A percentile compares a stretch with the other conserved stretches of the same genome.
phyloP scores from a whole-genome alignment of 2,888 invertebrate species.

The Germaria angustata region DNA sequence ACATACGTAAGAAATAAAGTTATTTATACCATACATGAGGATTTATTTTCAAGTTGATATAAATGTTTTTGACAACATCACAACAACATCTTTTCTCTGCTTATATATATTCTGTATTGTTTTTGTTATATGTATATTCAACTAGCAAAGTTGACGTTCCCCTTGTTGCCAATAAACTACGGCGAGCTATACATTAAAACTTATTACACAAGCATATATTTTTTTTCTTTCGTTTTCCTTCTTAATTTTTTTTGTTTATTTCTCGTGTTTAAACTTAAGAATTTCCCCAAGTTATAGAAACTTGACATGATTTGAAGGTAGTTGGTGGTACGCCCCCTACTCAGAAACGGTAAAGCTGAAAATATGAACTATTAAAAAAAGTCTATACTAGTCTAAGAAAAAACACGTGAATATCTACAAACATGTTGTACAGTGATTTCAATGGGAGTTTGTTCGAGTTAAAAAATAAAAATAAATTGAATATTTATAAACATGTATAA shows the following conservation, averaged over 20 bases:
- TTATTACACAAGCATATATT: constrained; percentile 34
- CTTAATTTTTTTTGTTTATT: background rate
- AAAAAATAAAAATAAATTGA: constrained; percentile 6
- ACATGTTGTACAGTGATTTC: constrained; percentile 40
- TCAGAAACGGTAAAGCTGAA: constrained; percentile 41
- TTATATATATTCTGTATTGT: background rate
- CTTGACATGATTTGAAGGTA: constrained; percentile 41
- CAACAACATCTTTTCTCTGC: constrained; percentile 11
- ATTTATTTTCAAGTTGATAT: constrained; percentile 22
- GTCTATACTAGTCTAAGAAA: constrained; percentile 1
- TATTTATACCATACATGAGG: background rate
- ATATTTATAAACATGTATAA: constrained; percentile 39
- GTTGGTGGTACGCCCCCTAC: constrained; percentile 52
- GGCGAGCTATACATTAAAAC: background rate
- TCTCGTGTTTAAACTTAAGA: background rate
- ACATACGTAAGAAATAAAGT: background rate
- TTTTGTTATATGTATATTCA: background rate
- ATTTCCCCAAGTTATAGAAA: constrained; percentile 39
- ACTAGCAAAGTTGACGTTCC: constrained; percentile 5
- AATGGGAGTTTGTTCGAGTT: constrained; percentile 17
- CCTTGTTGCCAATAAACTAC: background rate
- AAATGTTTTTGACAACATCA: constrained; percentile 63
- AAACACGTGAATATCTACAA: constrained; percentile 51
- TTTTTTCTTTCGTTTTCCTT: background rate
- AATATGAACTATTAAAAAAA: background rate